A percentile compares a stretch with the other conserved stretches of the same genome.
phyloP scores from a whole-genome alignment of 2,797 vertebrate species.

The Pteropus rufus region DNA sequence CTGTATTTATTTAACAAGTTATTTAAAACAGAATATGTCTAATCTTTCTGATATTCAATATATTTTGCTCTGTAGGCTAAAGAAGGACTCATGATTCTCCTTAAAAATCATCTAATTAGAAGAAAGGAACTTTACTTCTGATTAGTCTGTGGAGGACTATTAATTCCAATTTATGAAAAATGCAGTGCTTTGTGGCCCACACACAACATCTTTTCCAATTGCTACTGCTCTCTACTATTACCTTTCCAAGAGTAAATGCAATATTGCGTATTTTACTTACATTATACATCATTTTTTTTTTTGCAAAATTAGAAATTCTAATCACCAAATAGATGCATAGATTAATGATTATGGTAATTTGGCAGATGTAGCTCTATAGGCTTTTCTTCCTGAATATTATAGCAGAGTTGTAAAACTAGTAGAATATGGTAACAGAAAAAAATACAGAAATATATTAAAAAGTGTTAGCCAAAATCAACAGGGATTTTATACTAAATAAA shows the following conservation, averaged over 20 bases:
- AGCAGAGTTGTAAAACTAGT: not conserved
- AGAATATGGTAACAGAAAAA: not conserved
- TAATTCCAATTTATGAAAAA: not conserved
- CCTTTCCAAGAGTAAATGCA: not conserved
- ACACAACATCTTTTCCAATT: not conserved
- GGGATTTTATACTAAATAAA: not conserved
- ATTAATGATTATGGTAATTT: not conserved
- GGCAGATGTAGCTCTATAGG: not conserved
- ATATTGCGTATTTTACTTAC: not conserved
- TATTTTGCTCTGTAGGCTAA: not conserved
- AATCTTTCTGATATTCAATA: not conserved
- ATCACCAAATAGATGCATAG: not conserved
- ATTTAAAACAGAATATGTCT: not conserved
- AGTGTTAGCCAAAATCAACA: not conserved
- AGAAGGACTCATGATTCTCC: not conserved
- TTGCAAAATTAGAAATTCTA: not conserved
- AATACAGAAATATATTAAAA: not conserved
- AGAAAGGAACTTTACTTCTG: not conserved
- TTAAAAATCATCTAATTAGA: not conserved
- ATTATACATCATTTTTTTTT: not conserved
- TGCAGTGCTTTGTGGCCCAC: not conserved
- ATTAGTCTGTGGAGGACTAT: not conserved
- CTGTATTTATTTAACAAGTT: not conserved
- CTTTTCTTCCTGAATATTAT: not conserved
- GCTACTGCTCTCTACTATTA: not conserved